These are phyloP conservation scores for Lycaon pictus DNA, from an alignment of 2,113 vertebrate genomes.

Conservation along the genomic window DNA sequence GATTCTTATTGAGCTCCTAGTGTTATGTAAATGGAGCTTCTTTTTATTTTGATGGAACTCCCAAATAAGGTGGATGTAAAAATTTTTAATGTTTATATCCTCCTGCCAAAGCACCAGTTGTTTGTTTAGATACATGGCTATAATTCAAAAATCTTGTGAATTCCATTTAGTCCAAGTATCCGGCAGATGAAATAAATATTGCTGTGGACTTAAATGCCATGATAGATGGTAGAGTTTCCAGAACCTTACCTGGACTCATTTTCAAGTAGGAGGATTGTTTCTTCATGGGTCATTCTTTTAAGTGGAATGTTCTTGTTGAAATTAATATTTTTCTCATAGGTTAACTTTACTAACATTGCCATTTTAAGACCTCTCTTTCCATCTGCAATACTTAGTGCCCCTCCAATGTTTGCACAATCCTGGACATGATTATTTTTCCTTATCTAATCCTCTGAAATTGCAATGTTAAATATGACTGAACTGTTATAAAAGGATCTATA, in stretches of 20 bases:
- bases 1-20: slow-evolving; percentile 20
- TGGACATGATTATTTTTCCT: slow-evolving; percentile 14
- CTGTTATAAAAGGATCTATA: background rate
- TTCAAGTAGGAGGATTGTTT: slow-evolving; percentile 52
- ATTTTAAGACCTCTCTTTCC: background rate
- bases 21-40: slow-evolving; percentile 8
- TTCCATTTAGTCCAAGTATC: slow-evolving; percentile 80
- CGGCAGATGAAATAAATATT: slow-evolving; percentile 80
- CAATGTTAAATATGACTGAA: background rate
- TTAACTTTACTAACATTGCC: slow-evolving; percentile 25
- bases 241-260: slow-evolving; percentile 62
- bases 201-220: slow-evolving; percentile 61
- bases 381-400: background rate
- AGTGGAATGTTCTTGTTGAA: slow-evolving; percentile 30
- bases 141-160: slow-evolving; percentile 78
- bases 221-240: slow-evolving; percentile 39
- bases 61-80: slow-evolving; percentile 74
- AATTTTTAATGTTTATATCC: slow-evolving; percentile 75
- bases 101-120: slow-evolving; percentile 77
- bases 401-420: background rate
- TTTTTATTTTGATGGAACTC: slow-evolving; percentile 68
- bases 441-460: slow-evolving; percentile 16
- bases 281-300: slow-evolving; percentile 6
- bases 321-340: background rate
- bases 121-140: slow-evolving; percentile 78